Conservation (phyloP, 2,888 invertebrate species). For the Phragmatobia fuliginosa region DNA sequence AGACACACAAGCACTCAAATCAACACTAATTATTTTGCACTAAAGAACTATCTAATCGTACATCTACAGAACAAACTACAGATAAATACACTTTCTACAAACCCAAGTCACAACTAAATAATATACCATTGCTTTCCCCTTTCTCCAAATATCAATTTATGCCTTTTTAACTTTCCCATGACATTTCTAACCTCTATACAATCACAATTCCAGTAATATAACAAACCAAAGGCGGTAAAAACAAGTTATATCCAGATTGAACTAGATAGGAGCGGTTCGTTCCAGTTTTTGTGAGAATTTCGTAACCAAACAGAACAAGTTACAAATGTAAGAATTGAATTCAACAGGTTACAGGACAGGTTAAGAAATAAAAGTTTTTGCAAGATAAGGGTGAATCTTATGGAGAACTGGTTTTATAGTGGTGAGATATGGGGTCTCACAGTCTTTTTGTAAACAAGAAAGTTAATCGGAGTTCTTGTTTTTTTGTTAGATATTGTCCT, state of each 20-base stretch:
- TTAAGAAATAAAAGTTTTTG: conserved; percentile 16
- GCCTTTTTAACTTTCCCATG: conserved; percentile 45
- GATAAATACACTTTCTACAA: background rate
- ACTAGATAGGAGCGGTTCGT: conserved; percentile 48
- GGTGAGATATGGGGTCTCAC: conserved; percentile 6
- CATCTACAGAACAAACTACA: background rate
- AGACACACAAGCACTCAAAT: no score
- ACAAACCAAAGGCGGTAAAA: conserved; percentile 44
- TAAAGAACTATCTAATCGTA: background rate
- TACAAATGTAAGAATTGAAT: conserved; percentile 37
- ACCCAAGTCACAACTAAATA: conserved; percentile 5
- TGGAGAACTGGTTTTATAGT: background rate
- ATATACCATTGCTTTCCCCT: background rate
- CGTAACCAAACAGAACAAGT: conserved; percentile 44
- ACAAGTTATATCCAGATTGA: conserved; percentile 54
- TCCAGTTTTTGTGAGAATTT: conserved; percentile 47
- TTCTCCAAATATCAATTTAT: conserved; percentile 10
- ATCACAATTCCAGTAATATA: conserved; percentile 46
- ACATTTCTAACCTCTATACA: conserved; percentile 45
- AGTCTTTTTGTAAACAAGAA: conserved; percentile 9
- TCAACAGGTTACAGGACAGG: conserved; percentile 48
- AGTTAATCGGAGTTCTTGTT: background rate
- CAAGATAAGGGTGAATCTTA: conserved; percentile 5
- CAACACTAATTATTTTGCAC: no score
- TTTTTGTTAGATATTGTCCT: background rate